phyloP scores from a whole-genome alignment of 1,140 invertebrate species.

The Caenorhabditis inopinata region DNA sequence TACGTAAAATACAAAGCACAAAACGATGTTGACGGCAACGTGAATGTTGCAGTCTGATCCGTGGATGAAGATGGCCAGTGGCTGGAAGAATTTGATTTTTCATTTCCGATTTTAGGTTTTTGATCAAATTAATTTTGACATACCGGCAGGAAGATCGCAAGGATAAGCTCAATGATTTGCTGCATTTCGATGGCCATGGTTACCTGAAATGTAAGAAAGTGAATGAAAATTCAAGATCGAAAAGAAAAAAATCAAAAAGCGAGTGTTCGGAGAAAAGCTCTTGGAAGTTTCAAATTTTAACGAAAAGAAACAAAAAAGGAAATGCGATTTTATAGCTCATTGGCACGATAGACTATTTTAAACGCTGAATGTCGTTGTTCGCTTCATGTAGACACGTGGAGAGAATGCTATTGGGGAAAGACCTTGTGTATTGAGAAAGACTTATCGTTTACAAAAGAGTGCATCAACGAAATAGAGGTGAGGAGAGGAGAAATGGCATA shows the following conservation, averaged over 20 bases:
- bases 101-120: no score
- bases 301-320: neutral
- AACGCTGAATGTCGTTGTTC: no score
- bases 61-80: constrained; percentile 53
- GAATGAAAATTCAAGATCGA: no score
- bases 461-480: constrained; percentile 10
- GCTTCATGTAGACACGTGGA: no score
- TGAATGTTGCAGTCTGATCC: constrained; percentile 51
- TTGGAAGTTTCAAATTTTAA: no score
- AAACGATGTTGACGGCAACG: constrained; percentile 50
- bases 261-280: no score
- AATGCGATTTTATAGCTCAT: neutral
- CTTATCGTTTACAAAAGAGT: constrained; percentile 13
- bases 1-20: constrained; percentile 52
- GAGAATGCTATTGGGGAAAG: no score
- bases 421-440: neutral
- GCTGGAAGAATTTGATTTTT: constrained; percentile 44
- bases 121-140: no score
- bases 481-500: neutral
- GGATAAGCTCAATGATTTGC: constrained; percentile 53
- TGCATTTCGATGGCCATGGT: constrained; percentile 51
- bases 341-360: constrained; percentile 23
- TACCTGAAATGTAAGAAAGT: neutral
- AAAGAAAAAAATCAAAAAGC: no score
- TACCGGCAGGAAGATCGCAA: constrained; percentile 50